Conservation (phyloP, 2,888 invertebrate species). For the Nasonia oneida region DNA sequence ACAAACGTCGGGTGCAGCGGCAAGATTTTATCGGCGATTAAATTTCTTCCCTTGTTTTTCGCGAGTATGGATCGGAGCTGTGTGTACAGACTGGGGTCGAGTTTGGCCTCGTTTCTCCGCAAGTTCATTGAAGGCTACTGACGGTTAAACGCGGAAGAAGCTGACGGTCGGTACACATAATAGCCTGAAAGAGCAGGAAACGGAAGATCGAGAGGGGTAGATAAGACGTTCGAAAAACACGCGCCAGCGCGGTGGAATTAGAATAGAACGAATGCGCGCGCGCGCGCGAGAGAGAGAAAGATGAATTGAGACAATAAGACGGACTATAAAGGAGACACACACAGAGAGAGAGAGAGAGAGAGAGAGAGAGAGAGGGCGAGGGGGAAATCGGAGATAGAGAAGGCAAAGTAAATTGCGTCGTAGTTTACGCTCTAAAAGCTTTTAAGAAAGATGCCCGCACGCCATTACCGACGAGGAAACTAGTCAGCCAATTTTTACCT, state of each 20-base stretch:
- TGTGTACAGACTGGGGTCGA: not conserved
- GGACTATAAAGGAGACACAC: conserved; percentile 33
- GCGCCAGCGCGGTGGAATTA: not conserved
- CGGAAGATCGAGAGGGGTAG: not conserved
- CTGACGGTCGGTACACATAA: not conserved
- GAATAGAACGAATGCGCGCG: conserved; percentile 1
- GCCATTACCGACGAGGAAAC: conserved; percentile 27
- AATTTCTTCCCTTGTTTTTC: conserved; percentile 16
- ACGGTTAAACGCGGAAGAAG: conserved; percentile 28
- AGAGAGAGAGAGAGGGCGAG: not conserved
- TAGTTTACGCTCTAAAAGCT: conserved; percentile 60
- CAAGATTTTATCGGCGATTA: conserved; percentile 40
- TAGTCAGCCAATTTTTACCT: conserved; percentile 57
- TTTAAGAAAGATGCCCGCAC: conserved; percentile 39
- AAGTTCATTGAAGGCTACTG: conserved; percentile 37
- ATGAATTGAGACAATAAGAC: conserved; percentile 43
- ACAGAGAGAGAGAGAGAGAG: too few species aligned
- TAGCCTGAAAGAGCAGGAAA: not conserved
- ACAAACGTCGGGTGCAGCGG: not conserved
- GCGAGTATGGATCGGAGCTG: not conserved
- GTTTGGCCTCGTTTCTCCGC: conserved; percentile 44
- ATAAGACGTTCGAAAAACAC: conserved; percentile 29
- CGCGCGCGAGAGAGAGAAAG: conserved; percentile 23
- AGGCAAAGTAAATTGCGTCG: conserved; percentile 54
- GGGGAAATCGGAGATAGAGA: not conserved